Evolutionary conservation across 2,888 invertebrate genomes (phyloP).

Genomic region (Acronicta leporina): DNA sequence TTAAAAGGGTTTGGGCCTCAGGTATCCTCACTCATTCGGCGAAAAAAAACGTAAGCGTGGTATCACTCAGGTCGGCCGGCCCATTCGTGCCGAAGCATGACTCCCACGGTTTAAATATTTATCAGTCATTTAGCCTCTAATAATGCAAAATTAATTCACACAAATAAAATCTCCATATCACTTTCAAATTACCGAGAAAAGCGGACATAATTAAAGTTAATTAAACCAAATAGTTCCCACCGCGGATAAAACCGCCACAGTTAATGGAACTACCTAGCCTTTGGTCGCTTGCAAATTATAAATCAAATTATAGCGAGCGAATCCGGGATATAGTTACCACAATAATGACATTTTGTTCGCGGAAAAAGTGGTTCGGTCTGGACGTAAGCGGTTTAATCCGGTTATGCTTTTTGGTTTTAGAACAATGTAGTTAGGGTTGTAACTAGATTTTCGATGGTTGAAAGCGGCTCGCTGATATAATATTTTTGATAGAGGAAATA

Average conservation of each 20-base stretch:
- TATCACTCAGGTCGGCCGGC: too few relatives aligned
- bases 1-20: too few relatives aligned
- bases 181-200: constrained; percentile 42
- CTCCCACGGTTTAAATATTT: too few relatives aligned
- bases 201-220: constrained; percentile 46
- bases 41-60: too few relatives aligned
- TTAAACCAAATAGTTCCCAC: constrained; percentile 42
- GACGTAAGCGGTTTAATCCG: constrained; percentile 42
- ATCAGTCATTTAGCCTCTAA: constrained; percentile 4
- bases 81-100: too few relatives aligned
- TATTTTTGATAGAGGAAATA: constrained; percentile 2
- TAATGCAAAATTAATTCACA: constrained; percentile 5
- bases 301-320: constrained; percentile 48
- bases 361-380: constrained; percentile 35
- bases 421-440: constrained; percentile 34
- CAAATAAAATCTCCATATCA: constrained; percentile 40
- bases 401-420: constrained; percentile 44
- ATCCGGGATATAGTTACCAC: constrained; percentile 22
- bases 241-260: constrained; percentile 41
- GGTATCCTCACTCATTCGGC: too few relatives aligned
- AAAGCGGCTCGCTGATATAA: constrained; percentile 4
- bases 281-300: constrained; percentile 38
- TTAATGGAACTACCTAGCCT: constrained; percentile 43
- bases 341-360: constrained; percentile 41
- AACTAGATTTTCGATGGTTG: constrained; percentile 7